Conservation (phyloP, 2,797 vertebrate genomes). For the Hapalemur alaotrensis region DNA sequence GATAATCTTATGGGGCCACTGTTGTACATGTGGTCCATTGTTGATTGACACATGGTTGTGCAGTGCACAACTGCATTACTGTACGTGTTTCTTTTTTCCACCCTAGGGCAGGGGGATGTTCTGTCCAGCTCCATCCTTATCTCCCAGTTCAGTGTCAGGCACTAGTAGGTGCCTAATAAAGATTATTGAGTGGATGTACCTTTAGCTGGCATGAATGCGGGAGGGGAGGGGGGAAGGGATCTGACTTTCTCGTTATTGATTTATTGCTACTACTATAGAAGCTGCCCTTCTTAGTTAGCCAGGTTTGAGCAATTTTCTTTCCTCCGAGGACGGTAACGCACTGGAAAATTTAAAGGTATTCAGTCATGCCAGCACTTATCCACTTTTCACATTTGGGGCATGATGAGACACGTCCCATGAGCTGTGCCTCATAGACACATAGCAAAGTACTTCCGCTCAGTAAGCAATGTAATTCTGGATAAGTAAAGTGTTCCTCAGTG, state of each 20-base stretch:
- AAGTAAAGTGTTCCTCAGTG: not conserved
- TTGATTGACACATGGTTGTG: not conserved
- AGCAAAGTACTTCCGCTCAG: not conserved
- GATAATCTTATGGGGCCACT: too few relatives aligned
- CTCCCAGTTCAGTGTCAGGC: not conserved
- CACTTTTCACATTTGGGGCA: not conserved
- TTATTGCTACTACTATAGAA: not conserved
- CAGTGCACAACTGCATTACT: not conserved
- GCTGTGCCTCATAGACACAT: not conserved
- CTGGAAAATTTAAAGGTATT: not conserved
- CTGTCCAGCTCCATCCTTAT: not conserved
- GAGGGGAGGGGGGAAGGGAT: not conserved
- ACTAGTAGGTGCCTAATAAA: not conserved
- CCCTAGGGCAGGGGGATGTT: not conserved
- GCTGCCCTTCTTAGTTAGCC: not conserved
- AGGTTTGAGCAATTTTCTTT: not conserved
- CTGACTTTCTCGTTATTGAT: not conserved
- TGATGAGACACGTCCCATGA: not conserved
- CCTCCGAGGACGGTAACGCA: not conserved
- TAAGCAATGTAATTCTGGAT: not conserved
- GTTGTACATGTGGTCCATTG: accelerated
- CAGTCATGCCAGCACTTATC: not conserved
- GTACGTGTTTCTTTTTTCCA: not conserved
- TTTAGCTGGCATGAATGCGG: not conserved
- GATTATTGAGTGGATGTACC: not conserved